These are phyloP conservation scores for Pituophis catenifer DNA, from an alignment of 2,113 vertebrate species.

Conservation along the genomic window DNA sequence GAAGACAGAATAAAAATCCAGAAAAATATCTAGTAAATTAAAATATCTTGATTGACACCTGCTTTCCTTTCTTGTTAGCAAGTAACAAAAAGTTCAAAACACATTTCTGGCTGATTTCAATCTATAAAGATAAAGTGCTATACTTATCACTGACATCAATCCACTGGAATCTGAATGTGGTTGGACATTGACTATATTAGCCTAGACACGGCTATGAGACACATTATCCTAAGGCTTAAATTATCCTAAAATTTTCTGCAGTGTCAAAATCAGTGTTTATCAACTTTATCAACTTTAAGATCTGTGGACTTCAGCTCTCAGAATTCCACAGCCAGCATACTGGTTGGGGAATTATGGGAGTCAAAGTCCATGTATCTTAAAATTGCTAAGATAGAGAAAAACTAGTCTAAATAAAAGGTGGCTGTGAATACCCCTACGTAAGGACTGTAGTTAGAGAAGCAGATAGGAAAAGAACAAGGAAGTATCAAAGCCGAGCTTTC, in stretches of 20 bases:
- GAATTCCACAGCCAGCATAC: no score
- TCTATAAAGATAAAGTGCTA: not conserved
- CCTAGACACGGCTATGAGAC: not conserved
- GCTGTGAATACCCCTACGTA: not conserved
- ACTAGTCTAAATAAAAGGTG: not conserved
- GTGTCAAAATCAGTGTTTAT: not conserved
- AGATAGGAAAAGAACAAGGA: not conserved
- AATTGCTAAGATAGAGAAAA: no score
- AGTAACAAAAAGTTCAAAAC: not conserved
- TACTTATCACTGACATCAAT: not conserved
- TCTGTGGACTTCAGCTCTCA: no score
- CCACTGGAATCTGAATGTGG: not conserved
- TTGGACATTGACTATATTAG: not conserved
- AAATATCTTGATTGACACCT: conserved; percentile 12
- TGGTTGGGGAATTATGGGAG: no score
- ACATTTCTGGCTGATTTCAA: not conserved
- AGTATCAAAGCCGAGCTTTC: not conserved
- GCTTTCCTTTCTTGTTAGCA: not conserved
- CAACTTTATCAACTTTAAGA: no score
- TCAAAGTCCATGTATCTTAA: no score
- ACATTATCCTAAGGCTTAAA: not conserved
- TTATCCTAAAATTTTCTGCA: not conserved
- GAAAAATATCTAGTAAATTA: not conserved
- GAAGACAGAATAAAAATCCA: not conserved
- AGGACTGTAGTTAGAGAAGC: not conserved